phyloP scores from a whole-genome alignment of 2,113 vertebrate genomes.

The Gobio gobio region DNA sequence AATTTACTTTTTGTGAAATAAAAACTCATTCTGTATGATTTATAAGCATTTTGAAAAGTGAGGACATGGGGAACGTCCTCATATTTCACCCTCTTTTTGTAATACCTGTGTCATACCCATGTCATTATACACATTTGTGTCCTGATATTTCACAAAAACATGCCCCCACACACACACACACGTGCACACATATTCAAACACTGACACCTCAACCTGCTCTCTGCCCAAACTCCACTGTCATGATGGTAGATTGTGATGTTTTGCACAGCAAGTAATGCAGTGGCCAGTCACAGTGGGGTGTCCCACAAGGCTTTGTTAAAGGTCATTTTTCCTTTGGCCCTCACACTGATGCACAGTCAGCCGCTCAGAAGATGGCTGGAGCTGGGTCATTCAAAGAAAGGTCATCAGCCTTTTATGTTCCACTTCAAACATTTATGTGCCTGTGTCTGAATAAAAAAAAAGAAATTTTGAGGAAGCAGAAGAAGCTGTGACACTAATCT shows the following conservation, averaged over 20 bases:
- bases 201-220: slow-evolving; percentile 4
- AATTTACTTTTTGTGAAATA: no score
- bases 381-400: slow-evolving; percentile 73
- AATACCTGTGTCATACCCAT: no score
- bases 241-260: background rate
- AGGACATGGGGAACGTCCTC: no score
- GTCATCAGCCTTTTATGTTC: slow-evolving; percentile 72
- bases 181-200: slow-evolving; percentile 10
- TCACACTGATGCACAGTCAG: slow-evolving; percentile 34
- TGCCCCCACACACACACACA: no score
- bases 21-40: no score
- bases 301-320: slow-evolving; percentile 12
- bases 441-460: slow-evolving; percentile 52
- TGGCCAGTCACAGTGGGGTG: background rate
- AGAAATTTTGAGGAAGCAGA: slow-evolving; percentile 41
- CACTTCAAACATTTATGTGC: slow-evolving; percentile 65
- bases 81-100: no score
- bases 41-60: no score
- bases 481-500: slow-evolving; percentile 28
- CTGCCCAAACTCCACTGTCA: background rate
- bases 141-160: no score
- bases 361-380: slow-evolving; percentile 61
- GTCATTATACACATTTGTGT: no score
- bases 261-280: background rate
- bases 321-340: slow-evolving; percentile 6